Evolutionary conservation across 2,888 invertebrate species (phyloP).

Genomic region (Punctoribates punctum): DNA sequence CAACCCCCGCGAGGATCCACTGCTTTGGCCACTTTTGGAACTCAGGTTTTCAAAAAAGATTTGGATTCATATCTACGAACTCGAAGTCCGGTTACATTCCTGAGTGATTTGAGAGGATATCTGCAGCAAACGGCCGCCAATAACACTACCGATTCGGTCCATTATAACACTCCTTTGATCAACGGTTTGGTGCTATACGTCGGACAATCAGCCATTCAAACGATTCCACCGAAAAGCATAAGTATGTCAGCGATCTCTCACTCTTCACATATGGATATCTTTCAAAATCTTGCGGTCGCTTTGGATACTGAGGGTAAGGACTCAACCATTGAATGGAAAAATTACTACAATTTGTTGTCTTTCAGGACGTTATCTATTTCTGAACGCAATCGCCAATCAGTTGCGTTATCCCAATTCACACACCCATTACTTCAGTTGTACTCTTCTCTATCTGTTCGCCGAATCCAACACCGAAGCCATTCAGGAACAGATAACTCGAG

Average conservation of each 20-base stretch:
- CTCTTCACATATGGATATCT: conserved; percentile 99
- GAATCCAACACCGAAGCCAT: conserved; percentile 96
- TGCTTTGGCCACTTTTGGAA: conserved; percentile 80
- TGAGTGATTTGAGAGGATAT: conserved; percentile 77
- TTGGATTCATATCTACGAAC: conserved; percentile 93
- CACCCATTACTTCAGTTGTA: conserved; percentile 99
- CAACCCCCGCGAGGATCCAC: conserved; percentile 83
- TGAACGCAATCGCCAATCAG: conserved; percentile 98
- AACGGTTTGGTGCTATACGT: conserved; percentile 97
- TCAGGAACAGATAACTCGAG: conserved; percentile 95
- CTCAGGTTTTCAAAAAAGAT: conserved; percentile 87
- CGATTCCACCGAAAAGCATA: conserved; percentile 85
- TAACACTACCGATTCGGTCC: conserved; percentile 24
- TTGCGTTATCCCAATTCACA: conserved; percentile 98
- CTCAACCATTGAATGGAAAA: conserved; percentile 27
- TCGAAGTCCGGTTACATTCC: conserved; percentile 88
- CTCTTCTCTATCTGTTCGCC: conserved; percentile 90
- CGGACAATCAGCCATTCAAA: conserved; percentile 89
- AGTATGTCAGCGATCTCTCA: conserved; percentile 98
- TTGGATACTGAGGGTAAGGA: conserved; percentile 88
- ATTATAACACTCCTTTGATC: conserved; percentile 92
- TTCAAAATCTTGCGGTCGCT: conserved; percentile 97
- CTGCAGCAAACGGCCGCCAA: conserved; percentile 12
- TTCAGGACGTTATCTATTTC: conserved; percentile 77
- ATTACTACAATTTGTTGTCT: too few species aligned